Base-by-base conservation (phyloP, 1,140 invertebrate species). In the Habropoda laboriosa region DNA sequence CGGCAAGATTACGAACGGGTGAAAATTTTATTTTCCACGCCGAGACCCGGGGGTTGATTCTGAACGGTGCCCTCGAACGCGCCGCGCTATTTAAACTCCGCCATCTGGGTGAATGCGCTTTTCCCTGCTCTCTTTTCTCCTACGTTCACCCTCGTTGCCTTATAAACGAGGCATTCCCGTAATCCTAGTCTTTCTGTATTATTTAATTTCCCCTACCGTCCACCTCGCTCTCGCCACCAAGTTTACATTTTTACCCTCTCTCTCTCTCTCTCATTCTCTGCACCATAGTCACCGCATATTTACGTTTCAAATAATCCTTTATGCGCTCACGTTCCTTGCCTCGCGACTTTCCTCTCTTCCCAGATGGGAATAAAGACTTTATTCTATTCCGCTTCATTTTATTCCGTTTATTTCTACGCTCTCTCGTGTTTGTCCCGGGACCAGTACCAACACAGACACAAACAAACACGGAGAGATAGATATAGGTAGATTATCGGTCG, bases 171-270 rank as follows among this genome's bases (percentile, higher is more conserved):
- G 18, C 40, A 51, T 74, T 53, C 30, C 45, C 40, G 57, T 53
- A 64, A 74, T 79, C 38, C 47, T 57, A 64, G 49, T 55, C n/a
- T 57, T 47, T 42, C 70, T 74, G 30, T 74, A 64, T 73, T 79
- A 73, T 79, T 79, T 63, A 63, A 71, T 64, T 47, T 42, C 7
- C 60, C 27, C 45, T 45, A 7, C 38, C 5, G 1, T 13, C 12
- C 21, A 27, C 6, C 35, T 21, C 32, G 32, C 21, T 42, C 68
- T 21, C 21, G 10, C 38, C n/a, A 13, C 13, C 27, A 27, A n/a
- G 27, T 42, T 53, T 42, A 51, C 58, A 12, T 55, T 71, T n/a
- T 1, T 8, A 2, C 8, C n/a, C 13, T 6, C 16, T 5, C 2
- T 4, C 7, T 2, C 12, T 0, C 7, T 0, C 2, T n/a, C n/a